Conservation (phyloP, 2,888 invertebrate genomes). For the Brenthis ino region DNA sequence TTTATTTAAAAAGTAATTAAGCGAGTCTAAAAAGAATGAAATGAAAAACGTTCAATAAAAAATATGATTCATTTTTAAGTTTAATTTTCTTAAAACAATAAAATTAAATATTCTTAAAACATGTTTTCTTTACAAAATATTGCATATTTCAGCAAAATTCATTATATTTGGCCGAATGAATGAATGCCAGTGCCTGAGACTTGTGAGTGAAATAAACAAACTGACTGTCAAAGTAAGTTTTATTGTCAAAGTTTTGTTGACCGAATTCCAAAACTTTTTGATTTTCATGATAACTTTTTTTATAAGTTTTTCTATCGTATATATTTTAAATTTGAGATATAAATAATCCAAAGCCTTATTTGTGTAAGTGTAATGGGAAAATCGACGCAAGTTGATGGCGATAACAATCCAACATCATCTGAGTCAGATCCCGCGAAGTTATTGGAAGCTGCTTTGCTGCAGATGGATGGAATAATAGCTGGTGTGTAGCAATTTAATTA, state of each 20-base stretch:
- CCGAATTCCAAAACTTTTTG: conserved; percentile 50
- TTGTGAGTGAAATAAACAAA: background rate
- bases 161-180: background rate
- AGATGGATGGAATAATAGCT: conserved; percentile 95
- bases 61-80: no score
- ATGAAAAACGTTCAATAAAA: no score
- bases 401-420: conserved; percentile 76
- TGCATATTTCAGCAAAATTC: no score
- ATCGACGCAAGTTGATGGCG: conserved; percentile 74
- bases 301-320: conserved; percentile 36
- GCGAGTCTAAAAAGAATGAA: no score
- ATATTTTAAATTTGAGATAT: conserved; percentile 32
- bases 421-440: conserved; percentile 94
- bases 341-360: conserved; percentile 18
- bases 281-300: conserved; percentile 52
- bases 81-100: no score
- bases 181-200: background rate
- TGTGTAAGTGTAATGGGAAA: conserved; percentile 69
- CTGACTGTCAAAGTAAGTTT: conserved; percentile 28
- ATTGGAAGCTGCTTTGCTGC: conserved; percentile 91
- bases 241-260: conserved; percentile 67
- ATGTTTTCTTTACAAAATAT: no score
- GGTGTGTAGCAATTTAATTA: conserved; percentile 73
- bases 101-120: no score
- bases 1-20: no score